Percentiles rank a stretch among this genome's conserved stretches.
phyloP scores from a whole-genome alignment of 2,888 invertebrate genomes.

The Harpalus rubripes region DNA sequence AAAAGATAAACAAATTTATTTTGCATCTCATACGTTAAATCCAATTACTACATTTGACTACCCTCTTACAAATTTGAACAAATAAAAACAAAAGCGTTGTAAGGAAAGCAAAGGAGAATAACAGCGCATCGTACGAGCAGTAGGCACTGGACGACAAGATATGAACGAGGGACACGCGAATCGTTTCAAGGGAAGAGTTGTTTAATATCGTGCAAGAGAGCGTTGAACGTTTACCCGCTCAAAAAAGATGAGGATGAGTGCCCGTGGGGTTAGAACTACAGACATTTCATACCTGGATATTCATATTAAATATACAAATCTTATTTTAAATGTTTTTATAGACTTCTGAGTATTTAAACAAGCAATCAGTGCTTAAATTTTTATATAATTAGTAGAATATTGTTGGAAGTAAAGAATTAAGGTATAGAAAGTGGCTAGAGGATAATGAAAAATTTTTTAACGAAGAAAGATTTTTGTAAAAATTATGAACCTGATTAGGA shows the following conservation, averaged over 20 bases:
- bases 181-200: constrained; percentile 8
- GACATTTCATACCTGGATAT: neutral
- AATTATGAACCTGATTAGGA: too few relatives aligned
- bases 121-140: neutral
- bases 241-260: neutral
- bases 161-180: neutral
- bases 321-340: too few relatives aligned
- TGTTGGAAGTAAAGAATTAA: too few relatives aligned
- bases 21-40: constrained; percentile 21
- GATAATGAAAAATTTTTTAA: too few relatives aligned
- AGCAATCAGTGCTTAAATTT: too few relatives aligned
- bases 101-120: constrained; percentile 3
- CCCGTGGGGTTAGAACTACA: neutral
- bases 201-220: constrained; percentile 21
- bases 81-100: constrained; percentile 35
- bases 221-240: neutral
- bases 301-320: too few relatives aligned
- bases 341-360: too few relatives aligned
- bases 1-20: neutral
- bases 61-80: constrained; percentile 29
- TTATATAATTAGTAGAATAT: too few relatives aligned
- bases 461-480: too few relatives aligned
- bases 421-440: too few relatives aligned
- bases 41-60: constrained; percentile 32
- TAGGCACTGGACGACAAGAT: neutral